Evolutionary conservation across 2,888 invertebrate genomes (phyloP), one percentile per base, ranked within the genome.

Genomic region (Melanchra persicariae): DNA sequence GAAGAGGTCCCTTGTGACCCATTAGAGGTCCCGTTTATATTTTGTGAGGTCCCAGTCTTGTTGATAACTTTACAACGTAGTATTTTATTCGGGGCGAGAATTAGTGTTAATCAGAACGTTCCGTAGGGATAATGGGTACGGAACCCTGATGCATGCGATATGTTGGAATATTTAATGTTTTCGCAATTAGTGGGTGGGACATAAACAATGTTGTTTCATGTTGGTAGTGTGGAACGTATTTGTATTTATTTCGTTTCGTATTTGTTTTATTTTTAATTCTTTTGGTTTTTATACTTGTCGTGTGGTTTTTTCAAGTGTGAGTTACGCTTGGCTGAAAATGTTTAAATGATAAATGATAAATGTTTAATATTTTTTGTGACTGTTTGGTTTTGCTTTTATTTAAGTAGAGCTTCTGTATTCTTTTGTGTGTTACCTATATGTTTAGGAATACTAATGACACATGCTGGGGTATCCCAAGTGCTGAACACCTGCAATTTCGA

Each of bases 41-140:
- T 75, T 90, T 91, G 89, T 87, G 88, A 90, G 91, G 90, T 91
- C 89, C 92, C 89, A 90, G 91, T 93, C 94, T 94, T 94, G 94
- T 92, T 95, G 95, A 95, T 95, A 95, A 94, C 92, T 94, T 94
- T 93, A 93, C 91, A 90, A 88, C 90, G 91, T 85, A 89, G 90
- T 94, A 92, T 94, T 94, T 95, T 94, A 94, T 92, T 90, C 88
- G 83, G 89, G 89, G 86, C 80, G 87, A 88, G 91, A 92, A 91
- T 94, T 93, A 92, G 93, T 92, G 93, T 93, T 93, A 93, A 93
- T 93, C 91, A 85, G 85, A 87, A 87, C 83, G 81, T 74, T 74
- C 59, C 71, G 85, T 79, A 74, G 86, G 89, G 89, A 86, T 90
- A 91, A 92, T 88, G 88, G 88, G 75, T 75, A 77, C 82, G 84